Conservation (phyloP, 2,113 vertebrate species). For the Alouatta palliata region DNA sequence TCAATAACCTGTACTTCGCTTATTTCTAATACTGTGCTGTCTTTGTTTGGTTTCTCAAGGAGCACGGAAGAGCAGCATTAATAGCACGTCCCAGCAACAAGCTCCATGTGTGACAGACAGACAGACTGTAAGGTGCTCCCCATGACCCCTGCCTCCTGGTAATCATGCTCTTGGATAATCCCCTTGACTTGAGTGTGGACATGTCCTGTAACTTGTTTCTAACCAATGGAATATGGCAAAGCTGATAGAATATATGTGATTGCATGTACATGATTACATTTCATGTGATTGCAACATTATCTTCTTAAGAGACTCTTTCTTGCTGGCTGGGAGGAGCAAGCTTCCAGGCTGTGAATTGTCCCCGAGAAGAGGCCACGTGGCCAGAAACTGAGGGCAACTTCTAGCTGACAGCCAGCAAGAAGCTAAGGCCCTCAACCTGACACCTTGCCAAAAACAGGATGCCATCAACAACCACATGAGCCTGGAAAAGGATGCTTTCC, state of each 20-base stretch:
- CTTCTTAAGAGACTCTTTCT: background rate
- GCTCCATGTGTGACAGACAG: background rate
- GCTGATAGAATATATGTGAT: no score
- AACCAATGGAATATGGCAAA: background rate
- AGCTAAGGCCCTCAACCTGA: background rate
- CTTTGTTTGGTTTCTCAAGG: background rate
- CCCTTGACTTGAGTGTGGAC: background rate
- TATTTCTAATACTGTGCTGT: background rate
- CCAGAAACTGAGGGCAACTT: background rate
- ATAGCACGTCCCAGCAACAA: background rate
- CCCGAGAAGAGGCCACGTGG: background rate
- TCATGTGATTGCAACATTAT: background rate
- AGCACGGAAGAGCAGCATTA: background rate
- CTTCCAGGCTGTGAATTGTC: background rate
- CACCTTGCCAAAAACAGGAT: background rate
- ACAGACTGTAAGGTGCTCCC: background rate
- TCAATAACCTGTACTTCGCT: background rate
- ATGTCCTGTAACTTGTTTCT: background rate
- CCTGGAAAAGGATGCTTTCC: no score
- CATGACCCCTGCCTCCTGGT: background rate
- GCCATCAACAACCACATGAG: accelerated
- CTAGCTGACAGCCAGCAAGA: background rate
- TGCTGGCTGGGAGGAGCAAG: background rate
- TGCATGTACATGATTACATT: accelerated
- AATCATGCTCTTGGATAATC: background rate